Percentiles rank a stretch among this genome's conserved stretches.
These are phyloP conservation scores for Platycheirus rosarum DNA, from an alignment of 2,888 invertebrate genomes.

Conservation along the genomic window DNA sequence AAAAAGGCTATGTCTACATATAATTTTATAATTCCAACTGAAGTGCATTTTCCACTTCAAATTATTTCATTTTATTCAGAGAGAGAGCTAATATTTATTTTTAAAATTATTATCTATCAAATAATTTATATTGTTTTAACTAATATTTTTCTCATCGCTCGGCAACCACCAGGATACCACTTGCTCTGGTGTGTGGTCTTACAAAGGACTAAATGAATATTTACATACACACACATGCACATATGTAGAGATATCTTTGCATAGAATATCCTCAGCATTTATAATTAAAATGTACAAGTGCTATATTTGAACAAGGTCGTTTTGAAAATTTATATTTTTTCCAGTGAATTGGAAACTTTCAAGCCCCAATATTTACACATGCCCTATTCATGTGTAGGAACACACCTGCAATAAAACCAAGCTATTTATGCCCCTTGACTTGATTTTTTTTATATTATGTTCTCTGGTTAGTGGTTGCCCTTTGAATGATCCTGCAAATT, in stretches of 20 bases:
- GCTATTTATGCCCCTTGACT: background rate
- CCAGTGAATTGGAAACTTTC: constrained; percentile 8
- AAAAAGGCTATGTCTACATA: background rate
- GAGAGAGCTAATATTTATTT: constrained; percentile 50
- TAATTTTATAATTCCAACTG: constrained; percentile 26
- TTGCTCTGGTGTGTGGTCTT: background rate
- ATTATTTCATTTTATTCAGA: constrained; percentile 11
- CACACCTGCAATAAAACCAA: constrained; percentile 42
- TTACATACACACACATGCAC: background rate
- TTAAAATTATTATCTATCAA: constrained; percentile 50
- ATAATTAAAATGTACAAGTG: constrained; percentile 51
- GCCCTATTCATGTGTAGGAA: constrained; percentile 24
- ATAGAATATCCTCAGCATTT: background rate
- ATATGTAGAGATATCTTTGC: background rate
- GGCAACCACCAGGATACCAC: constrained; percentile 8
- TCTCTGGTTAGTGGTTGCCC: constrained; percentile 4
- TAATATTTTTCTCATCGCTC: constrained; percentile 20
- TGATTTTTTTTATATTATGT: constrained; percentile 30
- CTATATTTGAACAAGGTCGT: constrained; percentile 48
- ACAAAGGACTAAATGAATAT: background rate
- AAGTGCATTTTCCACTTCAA: constrained; percentile 37
- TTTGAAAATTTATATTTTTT: constrained; percentile 34
- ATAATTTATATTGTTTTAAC: constrained; percentile 54
- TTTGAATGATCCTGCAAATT: too few species aligned
- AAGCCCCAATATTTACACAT: background rate